phyloP scores from a whole-genome alignment of 1,140 invertebrate genomes.

The Sarcophaga bullata region DNA sequence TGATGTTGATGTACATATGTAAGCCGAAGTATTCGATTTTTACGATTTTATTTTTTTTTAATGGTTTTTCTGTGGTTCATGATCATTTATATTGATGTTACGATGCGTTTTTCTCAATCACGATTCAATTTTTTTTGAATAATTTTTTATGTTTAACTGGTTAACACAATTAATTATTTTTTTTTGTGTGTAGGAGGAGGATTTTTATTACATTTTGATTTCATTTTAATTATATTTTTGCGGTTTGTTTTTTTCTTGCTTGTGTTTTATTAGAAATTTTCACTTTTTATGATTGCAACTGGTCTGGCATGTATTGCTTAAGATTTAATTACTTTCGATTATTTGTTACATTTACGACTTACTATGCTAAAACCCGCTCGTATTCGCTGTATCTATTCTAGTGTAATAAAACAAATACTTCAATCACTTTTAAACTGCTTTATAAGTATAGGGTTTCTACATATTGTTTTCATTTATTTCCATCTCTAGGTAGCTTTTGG shows the following conservation, averaged over 20 bases:
- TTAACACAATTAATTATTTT: constrained; percentile 3
- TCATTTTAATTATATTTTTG: too few relatives aligned
- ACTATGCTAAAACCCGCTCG: too few relatives aligned
- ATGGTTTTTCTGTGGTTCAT: neutral
- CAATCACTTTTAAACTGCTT: too few relatives aligned
- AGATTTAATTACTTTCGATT: constrained; percentile 10
- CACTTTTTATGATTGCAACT: constrained; percentile 4
- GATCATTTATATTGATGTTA: neutral
- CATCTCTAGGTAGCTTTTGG: too few relatives aligned
- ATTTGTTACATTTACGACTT: neutral
- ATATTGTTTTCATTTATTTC: too few relatives aligned
- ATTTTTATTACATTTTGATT: too few relatives aligned
- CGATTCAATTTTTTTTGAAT: neutral
- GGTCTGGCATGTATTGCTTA: neutral
- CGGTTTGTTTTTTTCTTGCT: neutral
- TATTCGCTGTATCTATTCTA: too few relatives aligned
- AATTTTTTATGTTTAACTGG: neutral
- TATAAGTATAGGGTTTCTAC: too few relatives aligned
- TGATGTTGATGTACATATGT: too few relatives aligned
- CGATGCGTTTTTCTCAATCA: neutral
- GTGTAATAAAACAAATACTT: too few relatives aligned
- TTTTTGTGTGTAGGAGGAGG: neutral
- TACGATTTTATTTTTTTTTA: too few relatives aligned
- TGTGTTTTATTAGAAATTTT: neutral
- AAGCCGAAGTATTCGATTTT: too few relatives aligned